Percentiles rank a stretch among this genome's conserved stretches.
phyloP scores from a whole-genome alignment of 2,797 vertebrate genomes.

The Sebastes minor region DNA sequence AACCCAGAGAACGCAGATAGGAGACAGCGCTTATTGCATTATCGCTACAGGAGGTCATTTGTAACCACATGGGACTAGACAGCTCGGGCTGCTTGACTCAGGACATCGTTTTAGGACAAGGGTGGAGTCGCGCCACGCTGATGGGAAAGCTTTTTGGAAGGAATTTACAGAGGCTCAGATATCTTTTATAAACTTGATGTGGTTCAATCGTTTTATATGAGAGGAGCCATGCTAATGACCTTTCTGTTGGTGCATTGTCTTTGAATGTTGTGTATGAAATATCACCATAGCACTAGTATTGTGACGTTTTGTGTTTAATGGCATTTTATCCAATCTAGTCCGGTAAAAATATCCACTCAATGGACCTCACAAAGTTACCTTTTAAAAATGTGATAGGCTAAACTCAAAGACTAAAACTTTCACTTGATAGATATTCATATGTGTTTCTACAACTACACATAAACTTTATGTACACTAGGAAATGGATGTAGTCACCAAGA shows the following conservation, averaged over 20 bases:
- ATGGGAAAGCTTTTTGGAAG: neutral
- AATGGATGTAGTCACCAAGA: too few relatives aligned
- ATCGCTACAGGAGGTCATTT: constrained; percentile 78
- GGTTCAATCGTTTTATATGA: neutral
- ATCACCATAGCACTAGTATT: neutral
- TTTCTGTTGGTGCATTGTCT: neutral
- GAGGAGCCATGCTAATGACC: neutral
- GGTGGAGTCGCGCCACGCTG: neutral
- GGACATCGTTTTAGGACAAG: constrained; percentile 51
- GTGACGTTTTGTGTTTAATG: neutral
- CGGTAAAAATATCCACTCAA: neutral
- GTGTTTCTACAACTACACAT: neutral
- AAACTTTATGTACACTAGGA: too few relatives aligned
- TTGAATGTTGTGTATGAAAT: neutral
- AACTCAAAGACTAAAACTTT: neutral
- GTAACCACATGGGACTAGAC: constrained; percentile 68
- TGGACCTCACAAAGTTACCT: neutral
- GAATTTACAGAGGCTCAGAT: neutral
- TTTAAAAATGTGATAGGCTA: neutral
- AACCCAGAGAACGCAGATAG: constrained; percentile 72
- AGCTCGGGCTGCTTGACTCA: constrained; percentile 59
- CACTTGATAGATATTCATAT: neutral
- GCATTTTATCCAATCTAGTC: neutral
- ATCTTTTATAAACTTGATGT: neutral
- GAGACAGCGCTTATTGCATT: constrained; percentile 83